Evolutionary conservation across 2,113 vertebrate genomes (phyloP).

Genomic region (Engystomops pustulosus): DNA sequence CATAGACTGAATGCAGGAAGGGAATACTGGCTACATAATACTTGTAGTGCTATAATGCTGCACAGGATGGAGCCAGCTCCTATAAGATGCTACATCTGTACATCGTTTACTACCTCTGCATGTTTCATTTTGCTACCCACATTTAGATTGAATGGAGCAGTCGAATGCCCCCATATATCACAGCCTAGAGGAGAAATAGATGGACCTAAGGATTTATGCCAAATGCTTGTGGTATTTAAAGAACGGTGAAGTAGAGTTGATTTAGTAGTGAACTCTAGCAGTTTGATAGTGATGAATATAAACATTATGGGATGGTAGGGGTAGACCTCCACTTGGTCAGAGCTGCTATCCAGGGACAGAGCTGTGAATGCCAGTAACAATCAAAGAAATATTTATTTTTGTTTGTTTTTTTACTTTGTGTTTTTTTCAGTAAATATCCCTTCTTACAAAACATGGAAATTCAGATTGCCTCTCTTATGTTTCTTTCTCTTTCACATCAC

Average conservation of each 20-base stretch:
- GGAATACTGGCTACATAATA: not conserved
- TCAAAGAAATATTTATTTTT: not conserved
- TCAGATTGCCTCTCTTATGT: not conserved
- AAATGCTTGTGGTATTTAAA: not conserved
- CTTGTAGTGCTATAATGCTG: not conserved
- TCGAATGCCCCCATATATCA: not conserved
- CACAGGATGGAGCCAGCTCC: not conserved
- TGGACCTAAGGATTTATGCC: not conserved
- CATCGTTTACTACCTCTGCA: no score
- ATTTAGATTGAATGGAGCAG: not conserved
- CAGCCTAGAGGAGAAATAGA: not conserved
- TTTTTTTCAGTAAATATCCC: no score
- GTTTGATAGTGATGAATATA: not conserved
- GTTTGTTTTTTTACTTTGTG: no score
- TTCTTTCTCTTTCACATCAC: not conserved
- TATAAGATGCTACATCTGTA: not conserved
- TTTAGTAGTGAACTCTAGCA: not conserved
- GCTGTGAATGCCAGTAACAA: constrained; percentile 1
- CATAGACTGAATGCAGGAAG: not conserved
- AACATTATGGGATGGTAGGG: not conserved
- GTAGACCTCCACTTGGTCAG: not conserved
- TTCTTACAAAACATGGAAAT: no score
- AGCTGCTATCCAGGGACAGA: not conserved
- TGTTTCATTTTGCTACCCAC: not conserved
- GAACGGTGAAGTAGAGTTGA: not conserved